These are phyloP conservation scores for Acrocephalus kingi DNA, from an alignment of 2,113 vertebrate species.

Conservation along the genomic window DNA sequence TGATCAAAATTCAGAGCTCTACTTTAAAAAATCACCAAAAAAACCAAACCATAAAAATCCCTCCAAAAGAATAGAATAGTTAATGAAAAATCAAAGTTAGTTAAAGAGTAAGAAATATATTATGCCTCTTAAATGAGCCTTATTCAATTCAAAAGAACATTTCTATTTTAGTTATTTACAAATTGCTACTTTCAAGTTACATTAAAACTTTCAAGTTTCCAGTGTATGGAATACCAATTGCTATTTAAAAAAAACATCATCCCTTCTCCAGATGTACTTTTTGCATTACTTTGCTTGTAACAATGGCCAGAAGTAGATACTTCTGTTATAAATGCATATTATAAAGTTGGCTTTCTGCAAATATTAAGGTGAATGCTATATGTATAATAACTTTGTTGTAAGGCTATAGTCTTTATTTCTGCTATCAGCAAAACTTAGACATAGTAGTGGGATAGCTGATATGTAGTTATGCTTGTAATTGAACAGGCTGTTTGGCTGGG, in stretches of 20 bases:
- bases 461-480: too few species aligned
- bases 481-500: too few species aligned
- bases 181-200: neutral
- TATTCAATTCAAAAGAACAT: neutral
- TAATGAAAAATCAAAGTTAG: neutral
- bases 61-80: neutral
- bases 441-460: too few species aligned
- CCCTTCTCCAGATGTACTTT: neutral
- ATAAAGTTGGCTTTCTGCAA: too few species aligned
- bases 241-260: neutral
- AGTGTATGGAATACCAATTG: neutral
- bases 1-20: neutral
- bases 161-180: neutral
- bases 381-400: too few species aligned
- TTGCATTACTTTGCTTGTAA: neutral
- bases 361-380: too few species aligned
- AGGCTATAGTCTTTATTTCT: too few species aligned
- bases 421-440: too few species aligned
- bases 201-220: neutral
- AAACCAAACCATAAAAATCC: neutral
- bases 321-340: neutral
- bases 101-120: neutral
- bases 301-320: neutral
- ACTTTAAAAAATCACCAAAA: neutral
- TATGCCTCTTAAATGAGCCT: neutral